Conservation (phyloP, 92 coral and sea anemone species). For the Micromussa lordhowensis region DNA sequence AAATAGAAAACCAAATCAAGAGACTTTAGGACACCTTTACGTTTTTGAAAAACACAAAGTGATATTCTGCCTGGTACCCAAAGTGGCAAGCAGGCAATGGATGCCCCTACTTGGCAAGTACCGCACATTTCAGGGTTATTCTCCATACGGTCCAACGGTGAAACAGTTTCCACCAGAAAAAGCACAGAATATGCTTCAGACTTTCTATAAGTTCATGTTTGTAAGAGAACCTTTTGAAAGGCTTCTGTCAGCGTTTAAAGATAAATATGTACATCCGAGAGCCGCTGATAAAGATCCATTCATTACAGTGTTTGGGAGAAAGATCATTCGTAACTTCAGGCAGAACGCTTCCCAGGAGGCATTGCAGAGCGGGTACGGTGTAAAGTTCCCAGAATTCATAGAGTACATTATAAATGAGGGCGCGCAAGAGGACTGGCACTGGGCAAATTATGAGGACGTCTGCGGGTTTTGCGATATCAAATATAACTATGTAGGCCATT, state of each 20-base stretch:
- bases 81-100: slow-evolving; percentile 13
- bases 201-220: slow-evolving; percentile 8
- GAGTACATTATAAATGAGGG: not conserved
- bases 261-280: slow-evolving; percentile 4
- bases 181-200: not conserved
- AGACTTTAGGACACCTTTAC: slow-evolving; percentile 8
- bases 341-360: not conserved
- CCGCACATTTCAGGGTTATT: not conserved
- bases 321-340: not conserved
- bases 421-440: slow-evolving; percentile 6
- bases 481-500: not conserved
- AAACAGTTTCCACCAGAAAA: slow-evolving; percentile 1
- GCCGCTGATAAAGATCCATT: not conserved
- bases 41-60: slow-evolving; percentile 18
- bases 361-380: not conserved
- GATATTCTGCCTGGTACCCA: slow-evolving; percentile 10
- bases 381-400: not conserved
- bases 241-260: slow-evolving; percentile 14
- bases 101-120: not conserved
- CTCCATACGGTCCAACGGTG: slow-evolving; percentile 11
- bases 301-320: not conserved
- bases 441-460: not conserved
- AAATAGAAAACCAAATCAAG: not conserved
- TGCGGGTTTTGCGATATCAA: not conserved
- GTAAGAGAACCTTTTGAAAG: slow-evolving; percentile 7